These are phyloP conservation scores for Archivesica marissinica DNA, from an alignment of 1,140 invertebrate species.

Conservation along the genomic window DNA sequence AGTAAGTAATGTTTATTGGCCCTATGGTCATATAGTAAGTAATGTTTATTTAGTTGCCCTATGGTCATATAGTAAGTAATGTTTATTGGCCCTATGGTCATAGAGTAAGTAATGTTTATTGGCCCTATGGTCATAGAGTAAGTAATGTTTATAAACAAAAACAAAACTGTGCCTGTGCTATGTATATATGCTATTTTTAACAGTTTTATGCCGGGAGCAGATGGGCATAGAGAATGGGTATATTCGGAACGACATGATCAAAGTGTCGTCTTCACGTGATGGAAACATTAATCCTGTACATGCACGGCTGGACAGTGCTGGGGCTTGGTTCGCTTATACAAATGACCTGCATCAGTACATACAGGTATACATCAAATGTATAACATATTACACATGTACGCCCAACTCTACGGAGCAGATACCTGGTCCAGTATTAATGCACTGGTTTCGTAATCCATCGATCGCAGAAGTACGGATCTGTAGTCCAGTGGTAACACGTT, in stretches of 20 bases:
- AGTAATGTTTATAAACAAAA: no score
- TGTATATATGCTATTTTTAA: no score
- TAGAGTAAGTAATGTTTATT: no score
- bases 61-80: no score
- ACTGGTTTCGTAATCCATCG: background rate
- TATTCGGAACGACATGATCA: slow-evolving; percentile 86
- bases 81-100: no score
- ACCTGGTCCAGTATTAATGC: background rate
- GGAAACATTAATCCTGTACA: slow-evolving; percentile 72
- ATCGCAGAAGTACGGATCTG: background rate
- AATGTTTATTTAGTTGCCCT: no score
- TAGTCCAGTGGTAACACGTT: no score
- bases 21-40: no score
- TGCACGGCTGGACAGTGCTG: slow-evolving; percentile 75
- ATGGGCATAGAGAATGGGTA: slow-evolving; percentile 88
- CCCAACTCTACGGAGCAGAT: background rate
- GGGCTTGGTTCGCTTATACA: slow-evolving; percentile 75
- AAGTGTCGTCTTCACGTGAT: slow-evolving; percentile 84
- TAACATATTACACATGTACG: background rate
- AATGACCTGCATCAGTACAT: slow-evolving; percentile 75
- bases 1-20: no score
- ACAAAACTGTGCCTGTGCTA: no score
- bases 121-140: no score
- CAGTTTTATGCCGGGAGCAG: slow-evolving; percentile 86
- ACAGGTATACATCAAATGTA: slow-evolving; percentile 51